Evolutionary conservation across 2,797 vertebrate genomes (phyloP).

Genomic region (Ctenosaura bakeri): DNA sequence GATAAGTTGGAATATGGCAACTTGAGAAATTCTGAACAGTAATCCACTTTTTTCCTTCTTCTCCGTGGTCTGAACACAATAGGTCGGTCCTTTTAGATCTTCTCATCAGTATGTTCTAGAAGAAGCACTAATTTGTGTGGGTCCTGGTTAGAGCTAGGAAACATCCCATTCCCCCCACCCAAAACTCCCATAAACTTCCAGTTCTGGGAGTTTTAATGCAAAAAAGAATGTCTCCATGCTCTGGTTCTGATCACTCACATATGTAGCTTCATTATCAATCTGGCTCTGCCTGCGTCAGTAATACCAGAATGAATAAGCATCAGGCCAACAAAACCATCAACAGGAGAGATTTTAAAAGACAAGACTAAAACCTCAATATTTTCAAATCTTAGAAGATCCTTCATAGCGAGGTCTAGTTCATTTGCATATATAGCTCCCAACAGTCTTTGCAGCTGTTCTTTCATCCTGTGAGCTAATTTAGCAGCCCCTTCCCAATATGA

Average conservation of each 20-base stretch:
- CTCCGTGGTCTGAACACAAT: not conserved
- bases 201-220: too few species aligned
- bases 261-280: not conserved
- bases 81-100: not conserved
- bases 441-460: conserved; percentile 59
- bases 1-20: too few species aligned
- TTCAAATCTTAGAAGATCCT: conserved; percentile 23
- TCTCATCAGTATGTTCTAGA: not conserved
- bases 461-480: conserved; percentile 59
- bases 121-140: not conserved
- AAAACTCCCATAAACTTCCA: too few species aligned
- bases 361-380: not conserved
- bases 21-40: too few species aligned
- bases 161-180: too few species aligned
- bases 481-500: conserved; percentile 44
- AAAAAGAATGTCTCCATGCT: too few species aligned
- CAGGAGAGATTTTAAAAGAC: not conserved
- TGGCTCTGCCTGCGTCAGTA: not conserved
- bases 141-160: too few species aligned
- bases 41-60: not conserved
- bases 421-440: conserved; percentile 27
- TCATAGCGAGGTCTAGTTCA: conserved; percentile 30
- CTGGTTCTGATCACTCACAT: not conserved
- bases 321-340: not conserved
- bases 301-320: not conserved